Percentiles rank a stretch among this genome's conserved stretches.
These are phyloP conservation scores for Ellobium chinense DNA, from an alignment of 2,888 invertebrate genomes.

Conservation along the genomic window DNA sequence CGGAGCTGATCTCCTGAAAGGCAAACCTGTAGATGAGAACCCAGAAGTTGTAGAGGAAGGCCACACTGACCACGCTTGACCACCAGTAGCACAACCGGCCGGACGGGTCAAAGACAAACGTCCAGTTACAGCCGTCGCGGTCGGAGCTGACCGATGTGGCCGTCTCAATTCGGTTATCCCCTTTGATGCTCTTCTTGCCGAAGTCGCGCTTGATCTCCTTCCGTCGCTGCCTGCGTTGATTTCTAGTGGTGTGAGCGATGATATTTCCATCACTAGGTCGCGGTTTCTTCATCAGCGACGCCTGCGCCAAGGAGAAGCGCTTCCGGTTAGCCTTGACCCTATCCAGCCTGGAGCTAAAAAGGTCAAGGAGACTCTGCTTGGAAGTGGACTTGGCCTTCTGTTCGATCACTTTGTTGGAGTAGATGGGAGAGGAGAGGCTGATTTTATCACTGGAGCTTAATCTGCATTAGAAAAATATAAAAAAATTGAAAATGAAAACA, in stretches of 20 bases:
- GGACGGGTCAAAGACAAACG: conserved; percentile 98
- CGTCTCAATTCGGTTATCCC: conserved; percentile 50
- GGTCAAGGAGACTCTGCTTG: conserved; percentile 84
- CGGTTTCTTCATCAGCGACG: conserved; percentile 83
- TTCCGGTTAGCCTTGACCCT: conserved; percentile 74
- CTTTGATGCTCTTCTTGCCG: conserved; percentile 73
- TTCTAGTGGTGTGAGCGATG: conserved; percentile 84
- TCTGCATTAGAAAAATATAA: conserved; percentile 55
- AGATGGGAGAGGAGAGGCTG: conserved; percentile 78
- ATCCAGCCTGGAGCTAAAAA: conserved; percentile 87
- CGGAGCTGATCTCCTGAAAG: conserved; percentile 94
- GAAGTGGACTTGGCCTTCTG: conserved; percentile 82
- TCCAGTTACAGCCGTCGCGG: conserved; percentile 84
- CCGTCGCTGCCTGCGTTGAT: conserved; percentile 79
- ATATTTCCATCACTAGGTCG: conserved; percentile 80
- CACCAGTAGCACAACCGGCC: conserved; percentile 86
- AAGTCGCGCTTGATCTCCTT: conserved; percentile 79
- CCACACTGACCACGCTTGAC: conserved; percentile 78
- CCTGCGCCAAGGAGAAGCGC: conserved; percentile 85
- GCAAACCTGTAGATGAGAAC: conserved; percentile 97
- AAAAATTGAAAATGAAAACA: no score
- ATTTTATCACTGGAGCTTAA: conserved; percentile 81
- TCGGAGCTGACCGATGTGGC: conserved; percentile 80
- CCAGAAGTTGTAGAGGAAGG: conserved; percentile 79
- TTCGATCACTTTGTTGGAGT: conserved; percentile 76